Percentiles rank a stretch among this genome's conserved stretches.
Evolutionary conservation across 2,797 vertebrate species (phyloP).

Genomic region (Phoebastria nigripes): DNA sequence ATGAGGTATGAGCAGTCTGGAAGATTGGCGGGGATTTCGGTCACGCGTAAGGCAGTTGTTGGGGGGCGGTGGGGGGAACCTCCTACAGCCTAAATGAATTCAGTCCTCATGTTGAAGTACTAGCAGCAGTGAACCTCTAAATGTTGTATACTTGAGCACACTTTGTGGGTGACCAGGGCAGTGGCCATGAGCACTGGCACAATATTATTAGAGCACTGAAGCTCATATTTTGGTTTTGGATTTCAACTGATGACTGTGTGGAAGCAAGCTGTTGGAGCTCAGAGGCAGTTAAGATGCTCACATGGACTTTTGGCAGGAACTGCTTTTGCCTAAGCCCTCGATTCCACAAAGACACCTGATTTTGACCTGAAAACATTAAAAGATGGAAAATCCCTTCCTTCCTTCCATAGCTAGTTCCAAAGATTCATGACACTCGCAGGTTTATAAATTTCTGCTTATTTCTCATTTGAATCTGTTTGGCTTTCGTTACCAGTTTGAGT

Average conservation of each 20-base stretch:
- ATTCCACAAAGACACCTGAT: not conserved
- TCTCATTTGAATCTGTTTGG: not conserved
- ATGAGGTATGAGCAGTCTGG: not conserved
- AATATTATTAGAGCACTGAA: not conserved
- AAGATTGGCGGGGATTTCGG: not conserved
- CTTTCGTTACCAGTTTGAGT: not conserved
- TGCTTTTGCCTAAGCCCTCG: not conserved
- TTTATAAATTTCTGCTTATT: not conserved
- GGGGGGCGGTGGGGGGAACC: rapidly evolving
- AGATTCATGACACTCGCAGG: rapidly evolving
- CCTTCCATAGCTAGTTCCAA: not conserved
- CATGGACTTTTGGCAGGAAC: not conserved
- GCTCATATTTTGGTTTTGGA: not conserved
- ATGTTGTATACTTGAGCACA: not conserved
- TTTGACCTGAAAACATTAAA: not conserved
- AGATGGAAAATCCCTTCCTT: not conserved
- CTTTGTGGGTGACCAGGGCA: not conserved
- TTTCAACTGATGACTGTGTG: not conserved
- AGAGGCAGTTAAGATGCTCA: not conserved
- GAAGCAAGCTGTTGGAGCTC: not conserved
- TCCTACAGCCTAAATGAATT: not conserved
- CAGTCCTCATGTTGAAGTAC: not conserved
- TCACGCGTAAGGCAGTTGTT: not conserved
- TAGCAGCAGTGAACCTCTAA: not conserved
- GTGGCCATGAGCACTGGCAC: not conserved